Evolutionary conservation across 2,888 invertebrate species (phyloP).

Genomic region (Nemotelus nigrinus): DNA sequence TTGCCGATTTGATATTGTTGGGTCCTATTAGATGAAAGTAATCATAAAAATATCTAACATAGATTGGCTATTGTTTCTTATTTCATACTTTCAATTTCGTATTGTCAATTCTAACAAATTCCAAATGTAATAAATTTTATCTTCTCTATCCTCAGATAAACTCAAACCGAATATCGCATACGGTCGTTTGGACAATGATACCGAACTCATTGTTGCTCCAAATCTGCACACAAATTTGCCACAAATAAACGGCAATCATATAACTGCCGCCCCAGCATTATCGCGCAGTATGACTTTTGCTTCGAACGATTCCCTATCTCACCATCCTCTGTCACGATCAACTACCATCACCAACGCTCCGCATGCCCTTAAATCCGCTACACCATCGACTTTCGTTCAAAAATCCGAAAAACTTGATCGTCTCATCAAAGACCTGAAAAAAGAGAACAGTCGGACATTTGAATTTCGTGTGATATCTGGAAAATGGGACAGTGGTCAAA

Average conservation of each 20-base stretch:
- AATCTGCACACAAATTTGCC: slow-evolving; percentile 55
- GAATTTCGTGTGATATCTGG: slow-evolving; percentile 63
- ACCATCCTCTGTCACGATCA: slow-evolving; percentile 56
- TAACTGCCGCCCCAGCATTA: slow-evolving; percentile 2
- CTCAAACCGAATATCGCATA: slow-evolving; percentile 67
- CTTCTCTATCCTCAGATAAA: slow-evolving; percentile 1
- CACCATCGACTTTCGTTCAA: slow-evolving; percentile 55
- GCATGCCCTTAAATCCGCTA: slow-evolving; percentile 52
- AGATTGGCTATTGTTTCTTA: too few species aligned
- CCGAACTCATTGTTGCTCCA: slow-evolving; percentile 67
- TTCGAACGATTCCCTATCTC: neutral
- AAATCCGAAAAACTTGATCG: slow-evolving; percentile 61
- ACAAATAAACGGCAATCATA: slow-evolving; percentile 8
- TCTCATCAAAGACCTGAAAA: slow-evolving; percentile 59
- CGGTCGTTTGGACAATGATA: slow-evolving; percentile 70
- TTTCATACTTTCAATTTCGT: too few species aligned
- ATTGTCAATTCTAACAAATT: too few species aligned
- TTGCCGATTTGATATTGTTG: too few species aligned
- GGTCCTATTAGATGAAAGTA: too few species aligned
- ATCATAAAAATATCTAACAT: too few species aligned
- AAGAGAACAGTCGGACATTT: slow-evolving; percentile 59
- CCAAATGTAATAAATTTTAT: too few species aligned
- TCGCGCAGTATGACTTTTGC: slow-evolving; percentile 52
- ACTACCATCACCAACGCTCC: slow-evolving; percentile 58
- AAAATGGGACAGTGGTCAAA: slow-evolving; percentile 60